Evolutionary conservation across 2,113 vertebrate genomes (phyloP), one percentile per base, ranked within the genome.

Genomic region (Lagopus leucura): DNA sequence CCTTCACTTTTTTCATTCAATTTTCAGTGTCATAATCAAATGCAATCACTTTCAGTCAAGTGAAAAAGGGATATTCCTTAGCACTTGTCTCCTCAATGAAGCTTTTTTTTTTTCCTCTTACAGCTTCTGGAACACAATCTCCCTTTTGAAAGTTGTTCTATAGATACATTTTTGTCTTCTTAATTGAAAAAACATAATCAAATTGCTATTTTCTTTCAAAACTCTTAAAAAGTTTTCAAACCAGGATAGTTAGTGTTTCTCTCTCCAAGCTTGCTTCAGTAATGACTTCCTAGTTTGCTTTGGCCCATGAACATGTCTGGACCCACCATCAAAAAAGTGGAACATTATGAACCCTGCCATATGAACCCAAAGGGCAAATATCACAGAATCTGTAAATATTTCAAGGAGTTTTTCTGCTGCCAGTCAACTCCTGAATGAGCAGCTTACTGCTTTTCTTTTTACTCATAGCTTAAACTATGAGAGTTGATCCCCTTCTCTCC

Each of bases 1-100:
- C 47, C 78, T 93, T 88, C 47, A 48, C 40, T 77, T 82, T 85
- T 55, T 89, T 95, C 27, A 20, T 78, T 91, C n/a, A 38, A 28
- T 82, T 81, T 83, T 82, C 80, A 47, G 28, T 48, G 45, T 64
- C 67, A 34, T 54, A 73, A 64, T 73, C 43, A 34, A 67, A 78
- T 66, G 69, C 55, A 42, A 81, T 80, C 32, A 80, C 57, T 92
- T 81, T 47, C 55, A 83, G 32, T 61, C 61, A 82, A 50, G 47
- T 1, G 0, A 86, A 89, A 86, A 80, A 73, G 22, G 12, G 25
- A 18, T 73, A 61, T 84, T 70, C 40, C 21, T 72, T 83, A 86
- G 61, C n/a, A 75, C 4, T 11, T 1, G 0, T 83, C 66, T 93
- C 83, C 55, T 61, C 1, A 2, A 21, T 38, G 58, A 36, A 75